Evolutionary conservation across 2,888 invertebrate species (phyloP).

Genomic region (Piscicola geometra): DNA sequence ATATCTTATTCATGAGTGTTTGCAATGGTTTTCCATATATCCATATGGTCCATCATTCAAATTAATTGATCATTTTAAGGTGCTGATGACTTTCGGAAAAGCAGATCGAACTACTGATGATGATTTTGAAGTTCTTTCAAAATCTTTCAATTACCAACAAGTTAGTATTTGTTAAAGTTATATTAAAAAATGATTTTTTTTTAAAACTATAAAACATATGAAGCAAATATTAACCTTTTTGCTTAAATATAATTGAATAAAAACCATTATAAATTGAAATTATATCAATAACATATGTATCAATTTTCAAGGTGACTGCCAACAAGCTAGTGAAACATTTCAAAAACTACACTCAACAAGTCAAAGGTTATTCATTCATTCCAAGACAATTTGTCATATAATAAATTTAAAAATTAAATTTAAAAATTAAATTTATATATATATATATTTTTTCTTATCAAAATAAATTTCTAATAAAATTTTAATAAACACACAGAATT

Average conservation of each 20-base stretch:
- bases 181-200: no score
- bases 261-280: not conserved
- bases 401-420: not conserved
- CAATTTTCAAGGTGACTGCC: constrained; percentile 12
- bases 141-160: constrained; percentile 23
- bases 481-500: no score
- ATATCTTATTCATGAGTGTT: no score
- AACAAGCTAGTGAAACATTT: constrained; percentile 22
- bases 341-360: constrained; percentile 13
- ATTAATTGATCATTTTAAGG: not conserved
- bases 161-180: not conserved
- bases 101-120: constrained; percentile 31
- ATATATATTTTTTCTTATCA: no score
- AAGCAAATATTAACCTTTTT: no score
- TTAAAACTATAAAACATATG: no score
- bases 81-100: constrained; percentile 25
- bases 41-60: not conserved
- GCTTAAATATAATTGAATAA: no score
- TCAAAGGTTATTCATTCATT: constrained; percentile 24
- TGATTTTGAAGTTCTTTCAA: constrained; percentile 24
- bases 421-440: no score
- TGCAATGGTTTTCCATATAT: constrained; percentile 1
- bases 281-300: not conserved
- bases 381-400: not conserved
- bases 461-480: no score